These are phyloP conservation scores for Embiotoca jacksoni DNA, from an alignment of 2,113 vertebrate species.

Conservation along the genomic window DNA sequence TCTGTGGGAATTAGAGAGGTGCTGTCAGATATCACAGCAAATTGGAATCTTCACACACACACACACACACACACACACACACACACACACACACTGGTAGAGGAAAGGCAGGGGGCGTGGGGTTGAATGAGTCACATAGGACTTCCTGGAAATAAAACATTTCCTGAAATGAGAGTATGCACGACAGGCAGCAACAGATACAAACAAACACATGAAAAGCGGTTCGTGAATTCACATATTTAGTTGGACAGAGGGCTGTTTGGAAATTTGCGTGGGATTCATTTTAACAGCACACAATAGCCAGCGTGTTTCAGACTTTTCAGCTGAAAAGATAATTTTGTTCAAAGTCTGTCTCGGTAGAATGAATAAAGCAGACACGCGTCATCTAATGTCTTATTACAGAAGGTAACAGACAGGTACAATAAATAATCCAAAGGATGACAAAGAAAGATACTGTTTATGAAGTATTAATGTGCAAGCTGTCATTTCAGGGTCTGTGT, in stretches of 20 bases:
- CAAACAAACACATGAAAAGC: slow-evolving; percentile 20
- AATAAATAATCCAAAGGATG: slow-evolving; percentile 12
- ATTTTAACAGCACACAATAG: background rate
- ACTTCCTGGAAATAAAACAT: slow-evolving; percentile 32
- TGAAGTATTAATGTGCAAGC: slow-evolving; percentile 47
- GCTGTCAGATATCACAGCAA: slow-evolving; percentile 73
- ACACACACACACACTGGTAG: slow-evolving; percentile 7
- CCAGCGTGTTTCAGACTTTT: slow-evolving; percentile 21
- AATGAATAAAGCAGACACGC: slow-evolving; percentile 14
- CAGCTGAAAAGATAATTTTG: background rate
- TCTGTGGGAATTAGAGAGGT: slow-evolving; percentile 71
- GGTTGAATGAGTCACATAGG: slow-evolving; percentile 47
- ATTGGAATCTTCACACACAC: slow-evolving; percentile 61
- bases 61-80: slow-evolving; percentile 17
- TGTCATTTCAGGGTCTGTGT: slow-evolving; percentile 31
- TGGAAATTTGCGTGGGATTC: slow-evolving; percentile 4
- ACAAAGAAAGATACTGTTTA: background rate
- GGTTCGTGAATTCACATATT: slow-evolving; percentile 14
- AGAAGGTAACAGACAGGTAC: slow-evolving; percentile 9
- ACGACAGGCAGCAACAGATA: slow-evolving; percentile 2
- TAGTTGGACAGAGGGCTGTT: background rate
- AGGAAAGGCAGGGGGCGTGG: slow-evolving; percentile 20
- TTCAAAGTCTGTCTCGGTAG: slow-evolving; percentile 16
- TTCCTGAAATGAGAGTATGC: slow-evolving; percentile 25
- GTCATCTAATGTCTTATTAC: slow-evolving; percentile 9